Evolutionary conservation across 2,113 vertebrate species (phyloP), one percentile per base, ranked within the genome.

Genomic region (Coreoperca whiteheadi): DNA sequence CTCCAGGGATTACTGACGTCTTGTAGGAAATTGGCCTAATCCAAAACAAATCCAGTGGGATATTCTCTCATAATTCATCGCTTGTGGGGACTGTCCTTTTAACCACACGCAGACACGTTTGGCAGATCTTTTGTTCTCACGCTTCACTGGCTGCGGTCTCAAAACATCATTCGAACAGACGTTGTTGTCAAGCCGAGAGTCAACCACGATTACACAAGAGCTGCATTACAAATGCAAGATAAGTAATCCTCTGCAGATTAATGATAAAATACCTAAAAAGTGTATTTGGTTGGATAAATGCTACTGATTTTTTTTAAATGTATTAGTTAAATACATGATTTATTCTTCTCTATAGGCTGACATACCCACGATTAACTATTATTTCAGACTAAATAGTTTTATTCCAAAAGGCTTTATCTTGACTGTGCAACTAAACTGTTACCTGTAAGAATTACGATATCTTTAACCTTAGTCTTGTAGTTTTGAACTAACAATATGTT

Each of bases 1-100:
- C 77, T 83, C 61, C 39, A 20, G 84, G 88, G 93, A 94, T 92
- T 91, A 90, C 70, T 54, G 74, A 80, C 79, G 68, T 91, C 84
- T 92, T 83, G 76, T 69, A 71, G 85, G 83, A 93, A 94, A 93
- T 81, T 91, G 89, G 87, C 84, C 86, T 89, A 91, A 93, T 91
- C 88, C 89, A 84, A 82, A 87, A 83, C 65, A 91, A 89, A 94
- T 88, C 83, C 84, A 70, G 61, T 1, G 56, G 74, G 88, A 87
- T 69, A 48, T 76, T 74, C 63, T 81, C 67, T 54, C 11, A 60
- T 39, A 23, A 86, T 60, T 87, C 46, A 41, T 71, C 23, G 61
- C 65, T 74, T 59, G 69, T 66, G 79, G 82, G 2, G 74, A 56
- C 78, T 66, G 68, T 83, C 56, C 74, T 84, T 84, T 91, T 76